Conservation (phyloP, 2,888 invertebrate species). For the Clostera curtula region DNA sequence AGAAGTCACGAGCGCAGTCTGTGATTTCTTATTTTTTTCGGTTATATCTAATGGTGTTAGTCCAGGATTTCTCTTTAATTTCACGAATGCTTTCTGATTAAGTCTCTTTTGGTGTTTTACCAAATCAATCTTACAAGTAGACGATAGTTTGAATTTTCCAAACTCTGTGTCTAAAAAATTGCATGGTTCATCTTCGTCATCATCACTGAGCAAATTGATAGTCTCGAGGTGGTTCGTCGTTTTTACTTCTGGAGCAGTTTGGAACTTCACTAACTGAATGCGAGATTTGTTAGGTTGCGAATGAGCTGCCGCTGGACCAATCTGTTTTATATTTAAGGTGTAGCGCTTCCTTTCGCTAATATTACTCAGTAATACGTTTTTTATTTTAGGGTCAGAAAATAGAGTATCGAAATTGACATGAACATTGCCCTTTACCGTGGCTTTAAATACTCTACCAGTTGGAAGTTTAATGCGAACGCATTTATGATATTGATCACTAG, state of each 20-base stretch:
- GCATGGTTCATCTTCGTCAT: conserved; percentile 35
- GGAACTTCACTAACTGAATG: conserved; percentile 26
- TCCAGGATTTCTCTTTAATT: conserved; percentile 23
- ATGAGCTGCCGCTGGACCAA: conserved; percentile 17
- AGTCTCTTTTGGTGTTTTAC: conserved; percentile 42
- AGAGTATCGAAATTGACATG: conserved; percentile 37
- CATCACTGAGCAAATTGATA: conserved; percentile 57
- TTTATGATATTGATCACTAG: conserved; percentile 30
- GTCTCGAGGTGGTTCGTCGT: conserved; percentile 30
- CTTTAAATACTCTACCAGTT: conserved; percentile 47
- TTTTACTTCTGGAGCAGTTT: background rate
- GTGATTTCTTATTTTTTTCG: no score
- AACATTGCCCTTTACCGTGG: conserved; percentile 42
- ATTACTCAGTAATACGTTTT: conserved; percentile 32
- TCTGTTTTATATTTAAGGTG: conserved; percentile 45
- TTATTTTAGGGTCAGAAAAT: conserved; percentile 40
- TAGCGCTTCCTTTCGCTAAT: conserved; percentile 32
- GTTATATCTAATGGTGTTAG: no score
- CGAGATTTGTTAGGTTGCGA: conserved; percentile 20
- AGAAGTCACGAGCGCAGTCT: no score
- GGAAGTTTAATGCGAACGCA: conserved; percentile 42
- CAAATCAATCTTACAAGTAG: conserved; percentile 21
- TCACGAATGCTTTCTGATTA: conserved; percentile 37
- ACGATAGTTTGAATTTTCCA: conserved; percentile 43
- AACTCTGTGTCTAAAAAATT: conserved; percentile 40